Evolutionary conservation across 2,888 invertebrate species (phyloP), one percentile per base, ranked within the genome.

Genomic region (Synergus japonicus): DNA sequence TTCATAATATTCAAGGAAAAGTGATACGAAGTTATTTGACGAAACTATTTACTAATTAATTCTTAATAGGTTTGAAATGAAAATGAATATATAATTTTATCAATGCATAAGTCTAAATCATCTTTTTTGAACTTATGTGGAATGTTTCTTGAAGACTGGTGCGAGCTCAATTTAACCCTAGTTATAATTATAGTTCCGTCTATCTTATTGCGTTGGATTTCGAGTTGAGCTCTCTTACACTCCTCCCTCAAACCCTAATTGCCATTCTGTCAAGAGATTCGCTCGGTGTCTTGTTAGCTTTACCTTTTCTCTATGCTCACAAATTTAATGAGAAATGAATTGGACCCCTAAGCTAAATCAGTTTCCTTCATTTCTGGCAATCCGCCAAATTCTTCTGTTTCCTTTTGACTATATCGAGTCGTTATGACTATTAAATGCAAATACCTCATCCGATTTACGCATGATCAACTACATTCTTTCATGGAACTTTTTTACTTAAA

Each of bases 261-360:
- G 18, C 60, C 22, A 60, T 60, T 49, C 69, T 69, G 29, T 29
- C 29, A 37, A 29, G 49, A 73, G 73, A 73, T 73, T 46, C 29
- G 37, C 9, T 49, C 46, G 15, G 49, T 15, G 44, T 69, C 69
- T 69, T 69, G 69, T 69, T 69, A 49, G 69, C 15, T 69, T 69
- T 69, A 29, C 29, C 15, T 54, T 54, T 54, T n/a, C 73, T 73
- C 13, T 54, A 37, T 2, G 46, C 37, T 49, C 54, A 73, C 37
- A 54, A 73, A 73, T 49, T 73, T 49, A 73, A 37, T 73, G 29
- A 73, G 29, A 73, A 54, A 54, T 8, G 37, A 73, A 73, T 49
- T 73, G 15, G 49, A 73, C n/a, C 29, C 49, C 37, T 60, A 29
- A 29, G 54, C 73, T n/a, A 54, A 54, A 22, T 60, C 60, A 60